A percentile compares a stretch with the other conserved stretches of the same genome.
Evolutionary conservation across 2,797 vertebrate species (phyloP).

Genomic region (Cichlasoma orientale): DNA sequence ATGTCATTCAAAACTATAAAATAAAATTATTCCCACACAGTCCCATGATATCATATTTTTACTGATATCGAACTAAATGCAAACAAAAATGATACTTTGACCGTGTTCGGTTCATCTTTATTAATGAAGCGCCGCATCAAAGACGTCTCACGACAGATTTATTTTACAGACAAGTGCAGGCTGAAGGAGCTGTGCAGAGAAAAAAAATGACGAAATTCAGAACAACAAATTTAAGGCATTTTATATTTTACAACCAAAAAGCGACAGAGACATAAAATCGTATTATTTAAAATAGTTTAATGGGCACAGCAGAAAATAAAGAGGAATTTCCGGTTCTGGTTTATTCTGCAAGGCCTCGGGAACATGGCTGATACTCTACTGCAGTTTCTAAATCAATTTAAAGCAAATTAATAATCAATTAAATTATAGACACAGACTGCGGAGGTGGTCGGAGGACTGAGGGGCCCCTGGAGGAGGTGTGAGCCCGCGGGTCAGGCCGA

Average conservation of each 20-base stretch:
- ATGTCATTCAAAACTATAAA: neutral
- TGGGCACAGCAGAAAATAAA: neutral
- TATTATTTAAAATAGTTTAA: neutral
- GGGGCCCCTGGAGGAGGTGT: too few relatives aligned
- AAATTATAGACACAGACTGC: neutral
- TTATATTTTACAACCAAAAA: neutral
- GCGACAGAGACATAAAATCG: neutral
- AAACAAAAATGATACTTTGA: too few relatives aligned
- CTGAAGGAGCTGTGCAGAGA: neutral
- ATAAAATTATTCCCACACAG: too few relatives aligned
- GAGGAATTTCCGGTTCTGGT: neutral
- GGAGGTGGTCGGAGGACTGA: rapidly evolving
- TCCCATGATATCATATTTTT: too few relatives aligned
- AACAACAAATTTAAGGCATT: neutral
- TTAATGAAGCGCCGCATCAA: too few relatives aligned
- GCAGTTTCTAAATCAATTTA: neutral
- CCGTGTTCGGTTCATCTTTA: neutral
- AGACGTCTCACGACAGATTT: too few relatives aligned
- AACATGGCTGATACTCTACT: too few relatives aligned
- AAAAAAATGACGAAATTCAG: neutral
- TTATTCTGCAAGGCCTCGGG: neutral
- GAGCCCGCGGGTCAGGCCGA: neutral
- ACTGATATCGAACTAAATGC: neutral
- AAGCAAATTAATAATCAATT: too few relatives aligned
- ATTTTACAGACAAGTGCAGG: neutral